Evolutionary conservation across 2,113 vertebrate species (phyloP), one percentile per base, ranked within the genome.

Genomic region (Rutilus rutilus): DNA sequence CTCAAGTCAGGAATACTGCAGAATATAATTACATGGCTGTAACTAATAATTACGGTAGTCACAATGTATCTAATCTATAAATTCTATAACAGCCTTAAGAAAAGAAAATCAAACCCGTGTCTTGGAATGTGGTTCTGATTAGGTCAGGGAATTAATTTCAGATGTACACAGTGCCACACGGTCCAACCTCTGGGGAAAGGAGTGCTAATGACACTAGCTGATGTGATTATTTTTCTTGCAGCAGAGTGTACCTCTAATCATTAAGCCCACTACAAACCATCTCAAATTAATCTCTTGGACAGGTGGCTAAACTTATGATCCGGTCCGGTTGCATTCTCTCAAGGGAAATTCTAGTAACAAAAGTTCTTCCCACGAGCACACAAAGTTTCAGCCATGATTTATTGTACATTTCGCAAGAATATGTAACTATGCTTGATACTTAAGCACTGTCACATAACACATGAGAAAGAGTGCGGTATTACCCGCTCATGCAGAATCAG

Each of bases 221-320:
- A 86, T 88, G 82, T 87, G 86, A 89, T 90, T 90, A 89, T 90
- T 88, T 89, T 77, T 89, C 85, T 87, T 79, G 73, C 47, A 87
- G 67, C 87, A 86, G 64, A 57, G 69, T 76, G 60, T 75, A 88
- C 65, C 57, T 87, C 77, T 90, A 89, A 87, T 91, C 82, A 89
- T 81, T 91, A 79, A 82, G 62, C 78, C 86, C 85, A 87, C 87
- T 82, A 82, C 78, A 69, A 45, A 81, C 82, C 85, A 81, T 90
- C 84, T 86, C 67, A 74, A 83, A 90, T 87, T 88, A 86, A 90
- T 89, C 86, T 83, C 64, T 60, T 27, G 82, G 87, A 91, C 88
- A 83, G 78, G 87, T 90, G 89, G 83, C 83, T 86, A 88, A 86
- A 85, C 73, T 64, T 85, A 84, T 80, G 79, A 89, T 80, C 64